Evolutionary conservation across 1,140 invertebrate genomes (phyloP).

Genomic region (Sitodiplosis mosellana): DNA sequence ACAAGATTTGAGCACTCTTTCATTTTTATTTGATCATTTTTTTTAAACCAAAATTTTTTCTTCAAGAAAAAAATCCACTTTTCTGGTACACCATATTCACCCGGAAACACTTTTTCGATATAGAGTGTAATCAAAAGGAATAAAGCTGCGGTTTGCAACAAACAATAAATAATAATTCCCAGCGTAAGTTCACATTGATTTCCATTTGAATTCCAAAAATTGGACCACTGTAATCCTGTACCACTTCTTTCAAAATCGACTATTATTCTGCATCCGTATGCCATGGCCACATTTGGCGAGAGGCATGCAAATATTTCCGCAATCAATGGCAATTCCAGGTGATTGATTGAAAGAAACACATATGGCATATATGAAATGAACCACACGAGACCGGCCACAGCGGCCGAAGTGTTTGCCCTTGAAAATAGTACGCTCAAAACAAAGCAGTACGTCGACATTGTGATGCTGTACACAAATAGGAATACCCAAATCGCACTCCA

Average conservation of each 20-base stretch:
- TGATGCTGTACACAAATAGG: slow-evolving; percentile 28
- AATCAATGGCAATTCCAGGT: neutral
- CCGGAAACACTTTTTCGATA: slow-evolving; percentile 47
- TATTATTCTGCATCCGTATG: slow-evolving; percentile 45
- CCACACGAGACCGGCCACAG: neutral
- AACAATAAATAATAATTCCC: slow-evolving; percentile 37
- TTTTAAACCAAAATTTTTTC: neutral
- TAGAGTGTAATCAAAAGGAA: slow-evolving; percentile 47
- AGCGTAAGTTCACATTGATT: slow-evolving; percentile 52
- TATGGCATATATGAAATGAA: neutral
- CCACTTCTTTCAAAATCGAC: slow-evolving; percentile 39
- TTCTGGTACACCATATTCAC: slow-evolving; percentile 40
- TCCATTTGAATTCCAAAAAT: slow-evolving; percentile 37
- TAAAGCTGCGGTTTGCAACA: slow-evolving; percentile 38
- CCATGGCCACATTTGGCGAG: slow-evolving; percentile 47
- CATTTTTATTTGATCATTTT: neutral
- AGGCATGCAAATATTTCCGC: neutral
- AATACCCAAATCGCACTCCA: slow-evolving; percentile 26
- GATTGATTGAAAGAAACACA: neutral
- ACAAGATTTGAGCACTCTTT: neutral
- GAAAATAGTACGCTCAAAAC: slow-evolving; percentile 44
- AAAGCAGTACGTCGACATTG: slow-evolving; percentile 39
- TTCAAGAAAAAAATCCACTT: slow-evolving; percentile 43
- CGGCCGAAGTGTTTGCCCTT: slow-evolving; percentile 31
- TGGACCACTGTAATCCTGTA: slow-evolving; percentile 38